Evolutionary conservation across 30 jellyfish, hydroid and myxozoan genomes (phyloP), one percentile per base, ranked within the genome.

Genomic region (Aurelia sp.): DNA sequence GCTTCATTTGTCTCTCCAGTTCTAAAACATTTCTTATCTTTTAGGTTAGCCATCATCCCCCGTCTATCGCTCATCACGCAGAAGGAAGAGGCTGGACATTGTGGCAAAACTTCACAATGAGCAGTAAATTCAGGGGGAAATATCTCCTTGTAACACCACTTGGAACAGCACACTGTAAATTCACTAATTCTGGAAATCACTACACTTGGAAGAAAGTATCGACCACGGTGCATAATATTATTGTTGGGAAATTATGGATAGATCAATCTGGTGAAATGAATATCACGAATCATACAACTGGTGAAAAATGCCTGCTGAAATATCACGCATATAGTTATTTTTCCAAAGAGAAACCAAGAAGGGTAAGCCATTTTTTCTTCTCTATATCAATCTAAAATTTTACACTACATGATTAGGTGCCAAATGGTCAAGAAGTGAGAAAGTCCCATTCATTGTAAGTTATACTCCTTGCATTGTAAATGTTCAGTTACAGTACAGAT

Each of bases 251-350:
- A 69, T 92, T 96, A 24, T 91, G 99, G 99, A 96, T 96, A 27
- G 99, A 96, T 63, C 99, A 96, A 94, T 96, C 99, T 57, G 99
- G 99, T 2, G 99, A 96, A 38, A 96, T 96, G 99, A 97, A 96
- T 40, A 91, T 96, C 12, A 90, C 86, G n/a, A 96, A 96, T 72
- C 99, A 96, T 60, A 90, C 98, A 57, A 96, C 99, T 17, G 99
- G 99, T n/a, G 99, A 96, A 67, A 90, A 86, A 47, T 96, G 99
- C 73, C 97, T 80, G 63, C 88, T 96, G 16, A 96, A 96, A 68
- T 96, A 96, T 68, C 99, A 96, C 62, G 95, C 99, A 17, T 96
- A 96, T 67, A 96, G 99, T 60, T 96, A 96, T 88, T 96, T 96
- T 74, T 96, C 99, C 10, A 82, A 97, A 40, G 99, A 96, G 68